Percentiles rank a stretch among this genome's conserved stretches.
Conservation (phyloP, 2,888 invertebrate species). For the Nephrotoma flavescens region DNA sequence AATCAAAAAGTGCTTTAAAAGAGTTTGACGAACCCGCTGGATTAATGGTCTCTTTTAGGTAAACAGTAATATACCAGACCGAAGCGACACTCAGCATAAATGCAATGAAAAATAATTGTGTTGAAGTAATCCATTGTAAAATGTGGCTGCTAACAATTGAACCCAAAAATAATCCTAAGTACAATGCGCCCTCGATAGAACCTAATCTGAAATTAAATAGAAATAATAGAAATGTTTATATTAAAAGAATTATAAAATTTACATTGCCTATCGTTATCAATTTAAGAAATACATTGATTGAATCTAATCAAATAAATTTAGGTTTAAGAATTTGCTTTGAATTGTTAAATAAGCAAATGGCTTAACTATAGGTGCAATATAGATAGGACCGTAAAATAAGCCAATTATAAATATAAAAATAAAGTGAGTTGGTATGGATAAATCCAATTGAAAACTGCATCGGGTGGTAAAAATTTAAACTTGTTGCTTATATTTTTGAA, state of each 20-base stretch:
- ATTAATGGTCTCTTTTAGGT: background rate
- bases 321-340: too few relatives aligned
- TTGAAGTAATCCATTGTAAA: conserved; percentile 20
- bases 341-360: too few relatives aligned
- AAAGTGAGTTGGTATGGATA: too few relatives aligned
- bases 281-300: too few relatives aligned
- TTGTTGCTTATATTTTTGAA: too few relatives aligned
- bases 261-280: too few relatives aligned
- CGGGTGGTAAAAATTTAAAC: too few relatives aligned
- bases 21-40: background rate
- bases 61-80: background rate
- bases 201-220: conserved; percentile 35
- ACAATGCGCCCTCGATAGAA: conserved; percentile 36
- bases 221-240: conserved; percentile 3
- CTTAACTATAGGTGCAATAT: too few relatives aligned
- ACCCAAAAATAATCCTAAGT: conserved; percentile 40
- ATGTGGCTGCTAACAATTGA: conserved; percentile 37
- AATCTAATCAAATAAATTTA: too few relatives aligned
- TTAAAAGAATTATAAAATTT: background rate
- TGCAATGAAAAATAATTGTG: conserved; percentile 3
- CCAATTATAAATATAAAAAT: too few relatives aligned
- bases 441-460: too few relatives aligned
- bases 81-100: background rate
- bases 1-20: background rate
- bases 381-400: too few relatives aligned